Evolutionary conservation across 2,113 vertebrate genomes (phyloP).

Genomic region (Taxidea taxus): DNA sequence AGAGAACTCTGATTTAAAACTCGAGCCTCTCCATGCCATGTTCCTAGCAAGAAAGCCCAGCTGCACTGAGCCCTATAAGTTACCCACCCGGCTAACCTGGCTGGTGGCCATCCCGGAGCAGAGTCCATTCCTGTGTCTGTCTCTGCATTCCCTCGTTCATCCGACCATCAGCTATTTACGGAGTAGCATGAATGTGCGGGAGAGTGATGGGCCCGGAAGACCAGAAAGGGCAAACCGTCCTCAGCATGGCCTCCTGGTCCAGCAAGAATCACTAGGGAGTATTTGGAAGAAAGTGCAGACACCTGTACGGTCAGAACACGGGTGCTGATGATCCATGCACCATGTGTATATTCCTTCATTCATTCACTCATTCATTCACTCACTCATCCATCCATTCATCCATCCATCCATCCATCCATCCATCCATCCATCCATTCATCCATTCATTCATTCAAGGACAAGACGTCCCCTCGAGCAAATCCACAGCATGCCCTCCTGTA

Average conservation of each 20-base stretch:
- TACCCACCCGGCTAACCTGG: fast-evolving
- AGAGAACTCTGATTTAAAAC: neutral
- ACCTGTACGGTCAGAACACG: neutral
- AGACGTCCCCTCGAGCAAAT: fast-evolving
- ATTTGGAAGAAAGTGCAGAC: neutral
- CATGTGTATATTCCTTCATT: neutral
- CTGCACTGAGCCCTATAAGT: neutral
- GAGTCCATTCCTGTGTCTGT: neutral
- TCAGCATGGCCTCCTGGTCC: neutral
- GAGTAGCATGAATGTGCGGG: fast-evolving
- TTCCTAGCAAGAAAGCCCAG: neutral
- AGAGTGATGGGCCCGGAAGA: neutral
- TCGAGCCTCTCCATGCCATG: neutral
- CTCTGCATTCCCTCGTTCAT: neutral
- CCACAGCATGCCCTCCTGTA: fast-evolving
- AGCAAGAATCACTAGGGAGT: neutral
- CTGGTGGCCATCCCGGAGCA: neutral
- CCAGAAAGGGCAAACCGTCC: fast-evolving
- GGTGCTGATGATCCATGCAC: fast-evolving
- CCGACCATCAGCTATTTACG: neutral
- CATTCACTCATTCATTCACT: neutral
- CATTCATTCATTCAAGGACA: neutral
- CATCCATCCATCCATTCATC: too few relatives aligned
- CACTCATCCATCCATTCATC: too few relatives aligned
- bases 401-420: too few relatives aligned